A percentile compares a stretch with the other conserved stretches of the same genome.
Evolutionary conservation across 2,797 vertebrate genomes (phyloP).

Genomic region (Mus spretus): DNA sequence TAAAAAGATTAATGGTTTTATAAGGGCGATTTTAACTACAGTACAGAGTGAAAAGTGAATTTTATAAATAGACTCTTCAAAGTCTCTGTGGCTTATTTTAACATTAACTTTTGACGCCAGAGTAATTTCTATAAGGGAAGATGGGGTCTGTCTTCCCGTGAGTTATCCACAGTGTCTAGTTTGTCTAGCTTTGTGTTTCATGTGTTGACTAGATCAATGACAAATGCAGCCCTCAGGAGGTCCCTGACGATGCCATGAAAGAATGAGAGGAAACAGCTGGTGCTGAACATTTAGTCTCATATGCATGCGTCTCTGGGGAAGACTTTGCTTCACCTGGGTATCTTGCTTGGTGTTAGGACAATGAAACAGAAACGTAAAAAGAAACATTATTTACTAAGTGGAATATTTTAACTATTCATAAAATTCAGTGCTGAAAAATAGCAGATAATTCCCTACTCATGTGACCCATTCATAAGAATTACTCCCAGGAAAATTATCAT

Average conservation of each 20-base stretch:
- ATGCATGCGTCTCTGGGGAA: not conserved
- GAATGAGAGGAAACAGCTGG: not conserved
- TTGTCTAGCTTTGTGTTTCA: not conserved
- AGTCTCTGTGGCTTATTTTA: not conserved
- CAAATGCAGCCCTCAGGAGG: not conserved
- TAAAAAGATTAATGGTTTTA: not conserved
- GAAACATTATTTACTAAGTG: not conserved
- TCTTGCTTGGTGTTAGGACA: not conserved
- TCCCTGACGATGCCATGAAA: not conserved
- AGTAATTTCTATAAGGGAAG: not conserved
- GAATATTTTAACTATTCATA: not conserved
- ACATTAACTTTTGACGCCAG: constrained; percentile 28
- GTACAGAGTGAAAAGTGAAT: constrained; percentile 6
- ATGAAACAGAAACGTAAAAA: not conserved
- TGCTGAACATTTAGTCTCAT: not conserved
- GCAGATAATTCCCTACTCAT: not conserved
- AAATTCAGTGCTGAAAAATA: constrained; percentile 16
- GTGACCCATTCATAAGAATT: constrained; percentile 24
- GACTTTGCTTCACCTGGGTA: not conserved
- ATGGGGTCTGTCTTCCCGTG: not conserved
- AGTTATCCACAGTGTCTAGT: not conserved
- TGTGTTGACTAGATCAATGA: not conserved
- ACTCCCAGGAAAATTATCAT: not conserved
- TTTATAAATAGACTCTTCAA: constrained; percentile 9
- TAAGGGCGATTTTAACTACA: not conserved